phyloP scores from a whole-genome alignment of 2,797 vertebrate genomes.

The Novumbra hubbsi region DNA sequence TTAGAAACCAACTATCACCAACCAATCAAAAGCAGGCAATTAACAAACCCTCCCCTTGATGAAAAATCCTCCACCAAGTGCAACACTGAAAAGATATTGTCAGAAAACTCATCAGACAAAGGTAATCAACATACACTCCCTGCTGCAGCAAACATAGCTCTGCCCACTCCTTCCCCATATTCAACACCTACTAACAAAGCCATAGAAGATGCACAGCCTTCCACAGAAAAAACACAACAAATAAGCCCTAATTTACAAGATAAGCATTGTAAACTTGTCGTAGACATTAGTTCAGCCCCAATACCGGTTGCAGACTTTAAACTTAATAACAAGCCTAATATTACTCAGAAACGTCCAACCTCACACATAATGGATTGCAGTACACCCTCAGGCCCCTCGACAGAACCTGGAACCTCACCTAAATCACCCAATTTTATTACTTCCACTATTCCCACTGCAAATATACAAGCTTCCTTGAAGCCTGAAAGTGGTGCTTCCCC shows the following conservation, averaged over 20 bases:
- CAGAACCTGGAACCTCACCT: not conserved
- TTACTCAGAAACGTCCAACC: constrained; percentile 31
- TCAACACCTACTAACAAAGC: constrained; percentile 23
- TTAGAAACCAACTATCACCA: constrained; percentile 44
- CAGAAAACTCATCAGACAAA: constrained; percentile 19
- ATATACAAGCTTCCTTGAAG: not conserved
- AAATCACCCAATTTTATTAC: not conserved
- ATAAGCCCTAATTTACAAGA: constrained; percentile 32
- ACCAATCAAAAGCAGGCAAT: constrained; percentile 25
- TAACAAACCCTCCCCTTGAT: constrained; percentile 22
- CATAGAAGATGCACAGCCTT: constrained; percentile 19
- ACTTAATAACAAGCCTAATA: constrained; percentile 20
- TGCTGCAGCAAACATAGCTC: constrained; percentile 14
- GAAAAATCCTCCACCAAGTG: constrained; percentile 16
- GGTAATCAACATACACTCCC: constrained; percentile 12
- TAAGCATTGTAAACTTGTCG: not conserved
- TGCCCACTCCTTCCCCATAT: constrained; percentile 9
- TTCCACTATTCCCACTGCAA: not conserved
- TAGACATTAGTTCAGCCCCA: constrained; percentile 16
- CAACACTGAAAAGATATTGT: constrained; percentile 15
- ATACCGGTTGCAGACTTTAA: not conserved
- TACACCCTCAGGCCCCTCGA: constrained; percentile 17
- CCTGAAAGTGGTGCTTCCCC: not conserved
- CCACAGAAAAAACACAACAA: constrained; percentile 18
- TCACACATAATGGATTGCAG: constrained; percentile 29